phyloP scores from a whole-genome alignment of 2,797 vertebrate genomes.

The Falco columbarius region DNA sequence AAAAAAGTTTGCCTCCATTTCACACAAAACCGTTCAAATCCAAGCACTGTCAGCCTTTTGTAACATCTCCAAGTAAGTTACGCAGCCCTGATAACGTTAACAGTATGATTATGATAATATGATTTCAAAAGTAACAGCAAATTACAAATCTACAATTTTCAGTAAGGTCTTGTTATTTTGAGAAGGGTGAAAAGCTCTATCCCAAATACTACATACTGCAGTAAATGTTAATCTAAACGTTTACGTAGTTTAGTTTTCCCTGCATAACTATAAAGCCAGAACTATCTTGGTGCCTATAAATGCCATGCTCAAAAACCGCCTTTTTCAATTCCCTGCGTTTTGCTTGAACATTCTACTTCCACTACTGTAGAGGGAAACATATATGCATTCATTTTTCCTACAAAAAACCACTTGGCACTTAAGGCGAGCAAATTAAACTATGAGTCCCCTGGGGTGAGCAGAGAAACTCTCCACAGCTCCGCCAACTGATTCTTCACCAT shows the following conservation, averaged over 20 bases:
- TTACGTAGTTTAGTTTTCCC: not conserved
- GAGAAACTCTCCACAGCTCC: not conserved
- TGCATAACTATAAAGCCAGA: not conserved
- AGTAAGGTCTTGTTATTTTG: not conserved
- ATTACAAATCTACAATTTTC: not conserved
- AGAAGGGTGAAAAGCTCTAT: not conserved
- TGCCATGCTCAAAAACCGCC: not conserved
- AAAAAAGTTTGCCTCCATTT: not conserved
- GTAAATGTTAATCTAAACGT: not conserved
- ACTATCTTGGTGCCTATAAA: not conserved
- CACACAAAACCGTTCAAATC: not conserved
- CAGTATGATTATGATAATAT: not conserved
- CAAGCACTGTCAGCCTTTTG: not conserved
- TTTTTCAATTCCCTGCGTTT: not conserved
- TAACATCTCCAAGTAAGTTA: not conserved
- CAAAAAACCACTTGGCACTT: not conserved
- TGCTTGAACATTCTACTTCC: not conserved
- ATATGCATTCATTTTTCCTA: not conserved
- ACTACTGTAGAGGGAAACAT: not conserved
- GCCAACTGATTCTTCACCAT: slow-evolving; percentile 13
- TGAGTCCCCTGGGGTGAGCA: not conserved
- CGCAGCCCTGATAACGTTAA: not conserved
- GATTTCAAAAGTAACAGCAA: not conserved
- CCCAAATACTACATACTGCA: not conserved
- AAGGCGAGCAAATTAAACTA: not conserved